phyloP scores from a whole-genome alignment of 2,113 vertebrate species.

The Anolis sagrei region DNA sequence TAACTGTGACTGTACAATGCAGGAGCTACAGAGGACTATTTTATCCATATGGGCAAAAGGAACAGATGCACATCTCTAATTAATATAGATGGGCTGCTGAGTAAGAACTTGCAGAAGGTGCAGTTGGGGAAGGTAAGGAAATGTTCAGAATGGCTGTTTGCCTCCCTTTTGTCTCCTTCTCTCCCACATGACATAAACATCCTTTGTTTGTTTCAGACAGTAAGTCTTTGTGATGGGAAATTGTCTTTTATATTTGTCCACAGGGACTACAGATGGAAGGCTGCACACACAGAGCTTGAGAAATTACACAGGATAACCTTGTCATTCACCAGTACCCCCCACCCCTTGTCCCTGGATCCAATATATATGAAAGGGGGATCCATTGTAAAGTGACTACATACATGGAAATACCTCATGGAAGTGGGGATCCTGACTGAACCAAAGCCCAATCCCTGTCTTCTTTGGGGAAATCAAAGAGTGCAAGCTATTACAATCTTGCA shows the following conservation, averaged over 20 bases:
- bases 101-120: not conserved
- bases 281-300: not conserved
- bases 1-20: not conserved
- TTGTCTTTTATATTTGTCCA: not conserved
- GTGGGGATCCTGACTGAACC: not conserved
- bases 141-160: not conserved
- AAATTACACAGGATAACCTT: too few relatives aligned
- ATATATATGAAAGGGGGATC: not conserved
- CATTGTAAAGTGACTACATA: not conserved
- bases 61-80: constrained; percentile 6
- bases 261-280: not conserved
- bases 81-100: constrained; percentile 4
- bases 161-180: not conserved
- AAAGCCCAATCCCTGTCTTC: not conserved
- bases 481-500: not conserved
- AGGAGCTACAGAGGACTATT: not conserved
- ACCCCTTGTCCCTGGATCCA: not conserved
- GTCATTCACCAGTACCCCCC: not conserved
- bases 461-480: not conserved
- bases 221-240: not conserved
- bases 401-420: not conserved
- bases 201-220: not conserved
- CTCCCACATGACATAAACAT: not conserved
- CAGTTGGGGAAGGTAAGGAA: not conserved
- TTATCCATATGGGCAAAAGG: constrained; percentile 12